phyloP scores from a whole-genome alignment of 2,113 vertebrate species.

The Rhabdomys dilectus region DNA sequence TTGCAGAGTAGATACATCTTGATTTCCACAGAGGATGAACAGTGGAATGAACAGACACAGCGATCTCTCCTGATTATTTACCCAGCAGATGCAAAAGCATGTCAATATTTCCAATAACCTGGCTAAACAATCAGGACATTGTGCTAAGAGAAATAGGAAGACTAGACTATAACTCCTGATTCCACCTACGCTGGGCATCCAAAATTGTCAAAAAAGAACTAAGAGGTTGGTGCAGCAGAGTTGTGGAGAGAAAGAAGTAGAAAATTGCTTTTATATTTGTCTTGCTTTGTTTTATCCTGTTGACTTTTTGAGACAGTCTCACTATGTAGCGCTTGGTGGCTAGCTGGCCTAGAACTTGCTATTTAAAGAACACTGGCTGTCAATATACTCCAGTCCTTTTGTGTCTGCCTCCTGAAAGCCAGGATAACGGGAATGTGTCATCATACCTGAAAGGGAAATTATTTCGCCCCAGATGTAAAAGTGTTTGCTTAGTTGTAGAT shows the following conservation, averaged over 20 bases:
- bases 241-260: not conserved
- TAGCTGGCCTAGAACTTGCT: not conserved
- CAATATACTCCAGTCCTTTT: not conserved
- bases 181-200: not conserved
- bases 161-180: not conserved
- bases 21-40: not conserved
- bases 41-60: not conserved
- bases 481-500: not conserved
- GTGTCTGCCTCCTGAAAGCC: not conserved
- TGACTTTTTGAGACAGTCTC: not conserved
- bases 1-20: not conserved
- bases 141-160: not conserved
- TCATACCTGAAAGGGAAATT: too few species aligned
- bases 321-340: not conserved
- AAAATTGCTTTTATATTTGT: not conserved
- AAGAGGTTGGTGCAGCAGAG: not conserved
- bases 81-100: not conserved
- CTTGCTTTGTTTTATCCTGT: not conserved
- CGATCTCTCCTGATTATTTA: not conserved
- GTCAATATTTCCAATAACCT: not conserved
- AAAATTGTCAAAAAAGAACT: not conserved
- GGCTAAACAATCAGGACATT: not conserved
- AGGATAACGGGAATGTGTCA: not conserved
- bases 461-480: not conserved
- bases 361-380: not conserved